These are phyloP conservation scores for Hedychridium roseum DNA, from an alignment of 2,888 invertebrate species.

Conservation along the genomic window DNA sequence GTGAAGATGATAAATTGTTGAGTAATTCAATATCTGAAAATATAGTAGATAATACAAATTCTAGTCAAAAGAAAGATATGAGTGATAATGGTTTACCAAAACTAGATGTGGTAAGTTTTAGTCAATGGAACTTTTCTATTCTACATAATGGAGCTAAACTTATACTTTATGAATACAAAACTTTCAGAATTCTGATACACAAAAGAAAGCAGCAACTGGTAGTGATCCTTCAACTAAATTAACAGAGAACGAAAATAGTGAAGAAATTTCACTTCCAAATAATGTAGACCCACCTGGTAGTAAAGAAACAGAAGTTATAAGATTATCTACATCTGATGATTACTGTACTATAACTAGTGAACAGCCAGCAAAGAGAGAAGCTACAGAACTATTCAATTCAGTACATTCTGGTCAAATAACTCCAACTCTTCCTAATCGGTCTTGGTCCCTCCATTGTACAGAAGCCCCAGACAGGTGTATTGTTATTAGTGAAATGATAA, in stretches of 20 bases:
- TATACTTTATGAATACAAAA: background rate
- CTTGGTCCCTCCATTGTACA: constrained; percentile 38
- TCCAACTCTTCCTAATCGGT: constrained; percentile 33
- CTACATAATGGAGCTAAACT: background rate
- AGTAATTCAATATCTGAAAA: background rate
- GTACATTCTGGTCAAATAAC: constrained; percentile 28
- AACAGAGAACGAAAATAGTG: too few relatives aligned
- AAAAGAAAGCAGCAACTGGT: too few relatives aligned
- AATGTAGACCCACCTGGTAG: too few relatives aligned
- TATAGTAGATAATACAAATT: background rate
- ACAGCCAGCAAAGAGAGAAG: background rate
- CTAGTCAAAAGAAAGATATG: background rate
- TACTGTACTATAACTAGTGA: too few relatives aligned
- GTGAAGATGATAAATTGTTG: background rate
- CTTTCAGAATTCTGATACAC: too few relatives aligned
- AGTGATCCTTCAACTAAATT: too few relatives aligned
- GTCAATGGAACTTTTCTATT: background rate
- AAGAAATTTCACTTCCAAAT: too few relatives aligned
- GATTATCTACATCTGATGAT: too few relatives aligned
- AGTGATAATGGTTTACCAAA: background rate
- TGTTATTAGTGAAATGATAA: constrained; percentile 33
- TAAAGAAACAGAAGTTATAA: too few relatives aligned
- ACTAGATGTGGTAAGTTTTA: background rate
- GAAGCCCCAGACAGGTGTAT: constrained; percentile 32
- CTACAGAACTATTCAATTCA: constrained; percentile 5